Conservation (phyloP, 2,113 vertebrate species). For the Phycodurus eques region DNA sequence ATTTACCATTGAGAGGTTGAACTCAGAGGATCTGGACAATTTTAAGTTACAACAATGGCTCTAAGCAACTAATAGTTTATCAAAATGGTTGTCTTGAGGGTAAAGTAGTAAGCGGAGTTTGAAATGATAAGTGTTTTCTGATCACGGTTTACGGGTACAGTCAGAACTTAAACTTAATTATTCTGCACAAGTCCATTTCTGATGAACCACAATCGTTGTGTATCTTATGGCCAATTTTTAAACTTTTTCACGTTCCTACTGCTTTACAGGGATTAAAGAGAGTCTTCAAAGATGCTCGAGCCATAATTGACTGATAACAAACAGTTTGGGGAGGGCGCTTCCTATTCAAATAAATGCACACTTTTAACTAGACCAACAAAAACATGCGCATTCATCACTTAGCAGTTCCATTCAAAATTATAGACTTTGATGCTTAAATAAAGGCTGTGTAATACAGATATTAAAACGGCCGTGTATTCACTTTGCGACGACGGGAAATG, state of each 20-base stretch:
- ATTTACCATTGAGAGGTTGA: background rate
- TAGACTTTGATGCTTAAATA: no score
- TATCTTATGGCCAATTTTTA: background rate
- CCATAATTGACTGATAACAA: background rate
- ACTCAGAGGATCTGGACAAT: no score
- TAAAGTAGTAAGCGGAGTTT: background rate
- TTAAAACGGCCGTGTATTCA: background rate
- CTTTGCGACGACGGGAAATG: background rate
- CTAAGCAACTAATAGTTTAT: no score
- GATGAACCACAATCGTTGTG: background rate
- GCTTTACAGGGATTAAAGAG: background rate
- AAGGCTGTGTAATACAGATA: background rate
- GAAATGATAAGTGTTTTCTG: background rate
- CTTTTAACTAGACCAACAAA: background rate
- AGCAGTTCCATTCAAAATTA: no score
- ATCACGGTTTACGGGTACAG: no score
- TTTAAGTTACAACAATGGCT: background rate
- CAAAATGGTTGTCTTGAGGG: no score
- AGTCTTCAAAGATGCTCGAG: background rate
- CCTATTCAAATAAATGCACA: constrained; percentile 1
- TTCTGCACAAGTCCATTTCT: no score
- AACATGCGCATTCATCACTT: background rate
- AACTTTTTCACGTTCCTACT: background rate
- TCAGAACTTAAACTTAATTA: no score
- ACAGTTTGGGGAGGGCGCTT: background rate